Evolutionary conservation across 2,113 vertebrate species (phyloP).

Genomic region (Scophthalmus maximus): DNA sequence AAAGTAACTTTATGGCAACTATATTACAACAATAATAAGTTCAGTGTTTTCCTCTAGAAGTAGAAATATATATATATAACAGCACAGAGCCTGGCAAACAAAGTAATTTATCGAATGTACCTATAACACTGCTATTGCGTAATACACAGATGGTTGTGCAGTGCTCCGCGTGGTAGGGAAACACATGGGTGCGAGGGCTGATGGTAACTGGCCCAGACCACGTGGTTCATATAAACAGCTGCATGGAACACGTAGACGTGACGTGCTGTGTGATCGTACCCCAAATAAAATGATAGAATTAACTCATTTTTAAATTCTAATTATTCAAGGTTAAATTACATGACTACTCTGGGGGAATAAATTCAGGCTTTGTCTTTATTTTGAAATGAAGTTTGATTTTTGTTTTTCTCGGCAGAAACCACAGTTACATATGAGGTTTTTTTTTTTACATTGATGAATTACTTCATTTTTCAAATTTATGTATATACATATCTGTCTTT

Average conservation of each 20-base stretch:
- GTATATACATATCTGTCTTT: neutral
- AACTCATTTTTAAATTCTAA: no score
- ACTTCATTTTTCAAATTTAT: neutral
- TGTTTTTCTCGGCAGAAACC: no score
- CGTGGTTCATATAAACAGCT: conserved; percentile 65
- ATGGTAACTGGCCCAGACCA: conserved; percentile 40
- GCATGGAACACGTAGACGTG: neutral
- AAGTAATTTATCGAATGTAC: neutral
- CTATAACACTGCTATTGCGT: neutral
- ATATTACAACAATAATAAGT: no score
- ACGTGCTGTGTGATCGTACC: neutral
- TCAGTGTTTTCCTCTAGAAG: no score
- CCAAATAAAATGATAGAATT: neutral
- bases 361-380: neutral
- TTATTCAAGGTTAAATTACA: neutral
- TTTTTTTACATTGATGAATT: no score
- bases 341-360: neutral
- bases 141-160: neutral
- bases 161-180: neutral
- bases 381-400: no score
- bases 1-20: no score
- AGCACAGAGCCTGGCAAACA: no score
- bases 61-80: no score
- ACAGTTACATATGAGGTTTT: no score
- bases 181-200: conserved; percentile 23